A percentile compares a stretch with the other conserved stretches of the same genome.
phyloP scores from a whole-genome alignment of 2,113 vertebrate genomes.

The Trochalopteron elliotii region DNA sequence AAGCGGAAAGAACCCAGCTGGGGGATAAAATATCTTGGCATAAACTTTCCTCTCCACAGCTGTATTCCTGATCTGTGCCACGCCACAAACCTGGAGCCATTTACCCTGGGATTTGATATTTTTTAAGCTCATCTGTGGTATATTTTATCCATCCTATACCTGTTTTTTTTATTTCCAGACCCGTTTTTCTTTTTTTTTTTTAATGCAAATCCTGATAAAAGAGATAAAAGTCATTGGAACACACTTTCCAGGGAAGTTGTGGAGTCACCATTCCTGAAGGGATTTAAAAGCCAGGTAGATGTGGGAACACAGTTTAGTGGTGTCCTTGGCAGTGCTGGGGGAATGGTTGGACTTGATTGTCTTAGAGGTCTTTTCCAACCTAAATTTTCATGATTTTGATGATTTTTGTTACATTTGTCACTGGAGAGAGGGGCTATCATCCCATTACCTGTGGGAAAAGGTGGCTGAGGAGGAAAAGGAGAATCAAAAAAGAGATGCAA shows the following conservation, averaged over 20 bases:
- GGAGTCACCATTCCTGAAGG: neutral
- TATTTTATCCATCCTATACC: neutral
- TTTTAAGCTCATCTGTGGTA: neutral
- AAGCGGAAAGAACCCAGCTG: neutral
- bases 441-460: neutral
- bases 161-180: neutral
- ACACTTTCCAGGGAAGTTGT: neutral
- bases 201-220: neutral
- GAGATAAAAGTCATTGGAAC: neutral
- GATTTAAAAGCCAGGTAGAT: neutral
- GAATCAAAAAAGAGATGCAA: neutral
- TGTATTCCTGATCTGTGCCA: neutral
- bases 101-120: neutral
- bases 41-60: neutral
- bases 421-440: neutral
- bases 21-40: neutral
- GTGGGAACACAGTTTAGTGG: fast-evolving
- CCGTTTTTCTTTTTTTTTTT: neutral
- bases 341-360: neutral
- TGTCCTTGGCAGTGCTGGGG: neutral
- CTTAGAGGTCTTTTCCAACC: neutral
- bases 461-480: neutral
- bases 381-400: neutral
- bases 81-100: neutral
- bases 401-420: neutral